phyloP scores from a whole-genome alignment of 1,140 invertebrate genomes.

The Drosophila athabasca region DNA sequence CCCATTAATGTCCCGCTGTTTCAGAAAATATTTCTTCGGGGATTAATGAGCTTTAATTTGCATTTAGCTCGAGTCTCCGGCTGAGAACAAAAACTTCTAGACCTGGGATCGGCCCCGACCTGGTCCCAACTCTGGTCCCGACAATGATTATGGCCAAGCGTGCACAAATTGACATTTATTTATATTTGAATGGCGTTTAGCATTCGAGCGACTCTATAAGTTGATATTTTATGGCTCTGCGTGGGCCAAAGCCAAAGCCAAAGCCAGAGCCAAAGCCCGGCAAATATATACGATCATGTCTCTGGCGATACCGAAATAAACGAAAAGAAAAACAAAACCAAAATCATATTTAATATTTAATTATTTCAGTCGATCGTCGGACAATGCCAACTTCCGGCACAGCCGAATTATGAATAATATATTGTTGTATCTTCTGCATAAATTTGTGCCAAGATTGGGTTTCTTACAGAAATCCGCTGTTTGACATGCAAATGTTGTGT shows the following conservation, averaged over 20 bases:
- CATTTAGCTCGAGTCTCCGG: conserved; percentile 60
- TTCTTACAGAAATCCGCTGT: conserved; percentile 45
- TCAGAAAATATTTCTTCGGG: conserved; percentile 56
- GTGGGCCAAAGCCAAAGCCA: conserved; percentile 44
- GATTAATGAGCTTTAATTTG: conserved; percentile 82
- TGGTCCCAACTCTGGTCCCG: no score
- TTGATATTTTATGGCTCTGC: conserved; percentile 66
- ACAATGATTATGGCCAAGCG: conserved; percentile 71
- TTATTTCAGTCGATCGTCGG: conserved; percentile 69
- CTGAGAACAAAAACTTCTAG: conserved; percentile 43
- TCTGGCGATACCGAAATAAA: conserved; percentile 2
- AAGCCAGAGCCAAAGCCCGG: conserved; percentile 4
- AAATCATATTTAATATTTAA: conserved; percentile 82
- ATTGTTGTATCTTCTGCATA: conserved; percentile 12
- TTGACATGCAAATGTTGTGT: conserved; percentile 83
- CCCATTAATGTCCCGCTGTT: conserved; percentile 74
- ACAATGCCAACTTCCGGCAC: conserved; percentile 73
- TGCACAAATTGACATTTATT: conserved; percentile 80
- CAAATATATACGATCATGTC: conserved; percentile 14
- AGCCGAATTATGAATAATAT: conserved; percentile 47
- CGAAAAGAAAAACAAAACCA: conserved; percentile 29
- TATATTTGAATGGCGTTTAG: conserved; percentile 80
- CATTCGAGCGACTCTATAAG: conserved; percentile 63
- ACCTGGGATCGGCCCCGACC: background rate
- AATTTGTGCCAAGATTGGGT: conserved; percentile 44